These are phyloP conservation scores for Ariolimax columbianus DNA, from an alignment of 2,888 invertebrate species.

Conservation along the genomic window DNA sequence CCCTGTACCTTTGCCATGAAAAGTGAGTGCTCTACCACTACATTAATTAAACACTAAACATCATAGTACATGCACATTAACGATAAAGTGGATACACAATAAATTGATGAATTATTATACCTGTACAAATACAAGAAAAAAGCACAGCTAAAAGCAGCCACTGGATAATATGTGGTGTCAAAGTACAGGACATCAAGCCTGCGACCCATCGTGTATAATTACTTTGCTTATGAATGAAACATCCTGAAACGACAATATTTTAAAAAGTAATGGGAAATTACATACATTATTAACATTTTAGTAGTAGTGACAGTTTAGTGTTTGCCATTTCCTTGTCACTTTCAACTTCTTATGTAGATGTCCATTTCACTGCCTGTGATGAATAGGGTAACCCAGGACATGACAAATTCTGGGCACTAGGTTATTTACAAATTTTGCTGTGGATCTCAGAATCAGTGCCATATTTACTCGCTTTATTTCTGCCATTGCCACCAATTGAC, in stretches of 20 bases:
- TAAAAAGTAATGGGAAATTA: neutral
- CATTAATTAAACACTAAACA: too few species aligned
- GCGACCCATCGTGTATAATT: conserved; percentile 53
- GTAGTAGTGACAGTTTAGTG: neutral
- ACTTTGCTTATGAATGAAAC: neutral
- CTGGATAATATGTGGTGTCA: conserved; percentile 69
- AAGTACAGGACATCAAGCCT: conserved; percentile 56
- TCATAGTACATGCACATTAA: neutral
- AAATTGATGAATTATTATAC: conserved; percentile 42
- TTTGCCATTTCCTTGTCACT: neutral
- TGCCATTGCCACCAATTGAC: too few species aligned
- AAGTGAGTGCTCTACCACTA: too few species aligned
- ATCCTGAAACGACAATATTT: conserved; percentile 33
- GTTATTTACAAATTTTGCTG: too few species aligned
- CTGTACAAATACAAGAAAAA: conserved; percentile 69
- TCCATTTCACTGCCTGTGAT: too few species aligned
- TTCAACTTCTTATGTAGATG: too few species aligned
- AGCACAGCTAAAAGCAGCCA: conserved; percentile 65
- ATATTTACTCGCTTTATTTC: too few species aligned
- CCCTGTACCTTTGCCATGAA: too few species aligned
- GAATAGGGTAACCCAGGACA: too few species aligned
- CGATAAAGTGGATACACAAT: neutral
- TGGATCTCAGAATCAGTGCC: too few species aligned
- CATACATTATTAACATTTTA: neutral
- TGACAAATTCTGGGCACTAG: too few species aligned